Base-by-base conservation (phyloP, 2,888 invertebrate species). In the Polydrusus pterygomalis region DNA sequence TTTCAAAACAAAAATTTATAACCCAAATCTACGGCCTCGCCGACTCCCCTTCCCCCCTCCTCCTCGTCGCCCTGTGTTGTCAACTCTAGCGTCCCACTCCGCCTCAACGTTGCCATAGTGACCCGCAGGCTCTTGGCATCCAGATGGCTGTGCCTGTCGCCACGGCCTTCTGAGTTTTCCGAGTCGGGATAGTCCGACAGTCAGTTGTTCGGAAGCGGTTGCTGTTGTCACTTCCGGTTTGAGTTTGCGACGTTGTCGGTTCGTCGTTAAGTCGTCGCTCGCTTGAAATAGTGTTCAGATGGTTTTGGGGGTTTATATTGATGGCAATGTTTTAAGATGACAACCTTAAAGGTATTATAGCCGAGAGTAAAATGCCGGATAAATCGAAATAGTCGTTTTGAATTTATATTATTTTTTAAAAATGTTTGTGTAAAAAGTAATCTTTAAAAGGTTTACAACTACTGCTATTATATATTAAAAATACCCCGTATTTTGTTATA, bases 41-140 rank as follows among this genome's bases (percentile, higher is more conserved):
- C 5, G 13, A 2, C 17, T 71, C 43, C 45, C 60, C 45, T 40
- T 45, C 1, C 17, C 18, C 54, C 30, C 71, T 43, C 15, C 70
- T 38, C 43, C 58, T n/a, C 43, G 40, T 43, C 2, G 20, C 30
- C 51, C 47, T 45, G 51, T 74, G 74, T 77, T 77, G 77, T 77
- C 74, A 77, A 74, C 77, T 74, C 60, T 77, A 58, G 77, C 74
- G 77, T 77, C 77, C 77, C 71, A 74, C 74, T 77, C 74, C 74
- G 74, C 68, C 54, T 70, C 70, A 71, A 77, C 68, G 77, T 77
- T 77, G 77, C 74, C 77, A 77, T 77, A 77, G 77, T 68, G 70
- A 74, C 69, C 77, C 74, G 77, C 77, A 77, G 77, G 74, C 77
- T 77, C 77, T 74, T 65, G 30, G 73, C 67, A 75, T 75, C 75